A percentile compares a stretch with the other conserved stretches of the same genome.
phyloP scores from a whole-genome alignment of 2,888 invertebrate genomes.

The Automeris io region DNA sequence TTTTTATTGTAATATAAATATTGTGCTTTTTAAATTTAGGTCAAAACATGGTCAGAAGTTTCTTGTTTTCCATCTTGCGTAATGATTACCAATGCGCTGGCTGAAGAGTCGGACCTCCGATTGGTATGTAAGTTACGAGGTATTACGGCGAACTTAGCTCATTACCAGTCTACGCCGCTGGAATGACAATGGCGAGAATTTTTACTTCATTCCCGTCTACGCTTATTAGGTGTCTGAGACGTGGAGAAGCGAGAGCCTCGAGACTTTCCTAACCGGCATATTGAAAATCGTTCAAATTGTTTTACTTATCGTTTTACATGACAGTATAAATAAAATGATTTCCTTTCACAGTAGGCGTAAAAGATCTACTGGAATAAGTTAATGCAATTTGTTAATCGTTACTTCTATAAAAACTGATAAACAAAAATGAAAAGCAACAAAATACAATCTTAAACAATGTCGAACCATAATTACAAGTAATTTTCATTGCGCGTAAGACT shows the following conservation, averaged over 20 bases:
- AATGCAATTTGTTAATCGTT: no score
- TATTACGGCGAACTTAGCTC: slow-evolving; percentile 74
- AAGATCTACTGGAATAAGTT: no score
- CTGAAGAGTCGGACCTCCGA: slow-evolving; percentile 40
- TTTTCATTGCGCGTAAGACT: no score
- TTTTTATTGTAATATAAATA: no score
- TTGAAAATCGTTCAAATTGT: slow-evolving; percentile 37
- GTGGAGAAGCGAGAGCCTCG: slow-evolving; percentile 43
- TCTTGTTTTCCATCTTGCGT: slow-evolving; percentile 51
- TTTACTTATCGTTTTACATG: slow-evolving; percentile 20
- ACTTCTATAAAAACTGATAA: no score
- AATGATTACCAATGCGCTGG: slow-evolving; percentile 55
- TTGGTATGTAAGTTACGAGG: slow-evolving; percentile 74
- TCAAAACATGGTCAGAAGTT: slow-evolving; percentile 49
- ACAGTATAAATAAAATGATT: no score
- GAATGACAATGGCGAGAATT: slow-evolving; percentile 70
- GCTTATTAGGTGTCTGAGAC: slow-evolving; percentile 53
- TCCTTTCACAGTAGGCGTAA: no score
- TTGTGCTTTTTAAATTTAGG: no score
- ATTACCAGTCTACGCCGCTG: slow-evolving; percentile 60
- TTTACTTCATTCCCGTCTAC: slow-evolving; percentile 60
- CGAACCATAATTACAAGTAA: no score
- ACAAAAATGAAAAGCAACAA: no score
- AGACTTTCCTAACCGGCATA: slow-evolving; percentile 39
- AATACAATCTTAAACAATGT: no score